Base-by-base conservation (phyloP, 2,797 vertebrate species). In the Crypturellus tataupa region DNA sequence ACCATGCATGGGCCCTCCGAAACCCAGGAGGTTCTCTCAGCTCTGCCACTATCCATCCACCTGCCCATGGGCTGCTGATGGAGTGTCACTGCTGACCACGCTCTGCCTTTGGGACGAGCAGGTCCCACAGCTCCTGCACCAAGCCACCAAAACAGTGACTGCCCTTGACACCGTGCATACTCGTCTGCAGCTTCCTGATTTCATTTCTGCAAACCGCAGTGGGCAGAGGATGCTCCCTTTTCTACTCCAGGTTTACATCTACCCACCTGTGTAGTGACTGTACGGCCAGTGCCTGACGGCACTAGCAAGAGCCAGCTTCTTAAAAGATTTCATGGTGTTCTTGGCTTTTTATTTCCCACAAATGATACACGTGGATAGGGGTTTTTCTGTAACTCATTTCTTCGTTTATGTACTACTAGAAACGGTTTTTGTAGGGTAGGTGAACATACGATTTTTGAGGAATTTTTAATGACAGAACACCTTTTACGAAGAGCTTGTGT, bases 31-130 rank as follows among this genome's bases (percentile, higher is more conserved):
- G 55, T 35, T 31, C 67, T 51, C 18, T 59, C 56, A 59, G 37
- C 44, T 63, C 53, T 35, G 42, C 10, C 37, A 10, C 35, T 71
- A 46, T 11, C 40, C 10, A 8, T 1, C 5, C 19, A 20, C 47
- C 40, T 63, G 77, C 13, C 37, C 14, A 2, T 6, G 18, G 2
- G 3, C 37, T 1, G 0, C 31, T 23, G 56, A 42, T 68, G 1
- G 0, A 55, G 33, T 8, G 33, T 31, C 64, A 1, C 33, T 68
- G 60, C 64, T 49, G 8, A 13, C 21, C 1, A 0, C 44, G 27
- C n/a, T 44, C 62, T 59, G 35, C 35, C 33, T 77, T 9, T 25
- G 65, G 20, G 70, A 56, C n/a, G 31, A 51, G 29, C 25, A 39
- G 23, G n/a, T 72, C 69, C 23, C 31, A 2, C 25, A 1, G 0